These are phyloP conservation scores for Leptopilina drosophilae DNA, from an alignment of 2,888 invertebrate genomes.

Conservation along the genomic window DNA sequence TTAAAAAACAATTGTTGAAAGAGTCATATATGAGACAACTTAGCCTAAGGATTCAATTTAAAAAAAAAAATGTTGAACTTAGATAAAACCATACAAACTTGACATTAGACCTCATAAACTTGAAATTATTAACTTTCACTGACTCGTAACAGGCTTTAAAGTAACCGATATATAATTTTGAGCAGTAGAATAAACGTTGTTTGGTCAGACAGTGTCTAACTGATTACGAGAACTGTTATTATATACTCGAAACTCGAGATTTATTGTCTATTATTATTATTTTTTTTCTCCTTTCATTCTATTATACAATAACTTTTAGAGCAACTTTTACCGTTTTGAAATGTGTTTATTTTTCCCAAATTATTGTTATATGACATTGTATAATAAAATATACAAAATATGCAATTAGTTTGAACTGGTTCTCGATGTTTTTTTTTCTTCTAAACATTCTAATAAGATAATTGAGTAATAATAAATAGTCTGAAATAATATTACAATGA, in stretches of 20 bases:
- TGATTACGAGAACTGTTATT: slow-evolving; percentile 2
- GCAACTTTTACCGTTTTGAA: slow-evolving; percentile 3
- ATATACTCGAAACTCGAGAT: slow-evolving; percentile 1
- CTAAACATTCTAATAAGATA: too few relatives aligned
- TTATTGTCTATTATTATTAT: not conserved
- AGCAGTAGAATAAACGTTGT: slow-evolving; percentile 25
- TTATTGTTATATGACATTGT: not conserved
- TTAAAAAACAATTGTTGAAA: too few relatives aligned
- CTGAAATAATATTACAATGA: too few relatives aligned
- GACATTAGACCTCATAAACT: slow-evolving; percentile 20
- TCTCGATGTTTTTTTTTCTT: too few relatives aligned
- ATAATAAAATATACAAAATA: not conserved
- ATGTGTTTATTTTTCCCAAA: not conserved
- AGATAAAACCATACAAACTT: slow-evolving; percentile 1
- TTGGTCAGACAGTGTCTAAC: slow-evolving; percentile 17
- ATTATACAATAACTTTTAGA: not conserved
- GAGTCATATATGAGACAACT: too few relatives aligned
- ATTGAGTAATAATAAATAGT: not conserved
- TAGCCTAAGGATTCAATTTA: too few relatives aligned
- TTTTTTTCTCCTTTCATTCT: not conserved
- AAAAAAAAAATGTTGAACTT: not conserved
- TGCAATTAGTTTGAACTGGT: not conserved
- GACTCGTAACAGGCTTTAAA: slow-evolving; percentile 10
- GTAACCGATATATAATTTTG: slow-evolving; percentile 18
- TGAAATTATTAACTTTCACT: slow-evolving; percentile 17